These are phyloP conservation scores for Sebastolobus alascanus DNA, from an alignment of 2,797 vertebrate genomes.

Conservation along the genomic window DNA sequence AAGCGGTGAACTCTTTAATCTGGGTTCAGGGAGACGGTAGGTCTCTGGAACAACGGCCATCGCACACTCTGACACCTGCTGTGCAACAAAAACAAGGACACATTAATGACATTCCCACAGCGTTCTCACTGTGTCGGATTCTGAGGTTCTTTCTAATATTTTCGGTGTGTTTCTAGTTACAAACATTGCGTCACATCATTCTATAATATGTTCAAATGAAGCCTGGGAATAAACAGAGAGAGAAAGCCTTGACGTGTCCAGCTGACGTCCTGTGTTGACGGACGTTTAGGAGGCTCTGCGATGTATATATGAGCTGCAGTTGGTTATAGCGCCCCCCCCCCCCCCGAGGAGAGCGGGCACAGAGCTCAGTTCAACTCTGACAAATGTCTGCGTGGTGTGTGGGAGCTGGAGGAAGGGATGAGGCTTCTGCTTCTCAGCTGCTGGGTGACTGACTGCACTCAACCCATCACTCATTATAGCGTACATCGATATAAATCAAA, in stretches of 20 bases:
- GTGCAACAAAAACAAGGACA: slow-evolving; percentile 9
- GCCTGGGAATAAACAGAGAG: slow-evolving; percentile 22
- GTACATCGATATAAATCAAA: neutral
- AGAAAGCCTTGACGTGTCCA: slow-evolving; percentile 23
- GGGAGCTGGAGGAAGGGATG: slow-evolving; percentile 68
- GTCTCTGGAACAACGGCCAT: slow-evolving; percentile 22
- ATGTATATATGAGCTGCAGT: slow-evolving; percentile 11
- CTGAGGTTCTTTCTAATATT: neutral
- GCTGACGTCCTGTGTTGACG: slow-evolving; percentile 46
- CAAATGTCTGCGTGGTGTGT: slow-evolving; percentile 66
- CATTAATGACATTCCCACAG: neutral
- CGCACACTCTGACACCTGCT: slow-evolving; percentile 35
- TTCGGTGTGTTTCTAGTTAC: neutral
- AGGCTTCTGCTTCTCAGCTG: slow-evolving; percentile 40
- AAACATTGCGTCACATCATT: neutral
- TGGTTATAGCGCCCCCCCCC: slow-evolving; percentile 24
- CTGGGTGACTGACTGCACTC: slow-evolving; percentile 23
- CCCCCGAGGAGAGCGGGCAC: slow-evolving; percentile 44
- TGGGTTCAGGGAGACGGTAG: slow-evolving; percentile 43
- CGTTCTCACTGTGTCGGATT: neutral
- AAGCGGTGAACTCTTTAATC: slow-evolving; percentile 49
- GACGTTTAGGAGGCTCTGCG: slow-evolving; percentile 28
- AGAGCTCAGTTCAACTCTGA: slow-evolving; percentile 46
- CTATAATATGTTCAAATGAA: neutral
- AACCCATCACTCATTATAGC: neutral